A percentile compares a stretch with the other conserved stretches of the same genome.
phyloP scores from a whole-genome alignment of 2,888 invertebrate genomes.

The Baccha elongata region DNA sequence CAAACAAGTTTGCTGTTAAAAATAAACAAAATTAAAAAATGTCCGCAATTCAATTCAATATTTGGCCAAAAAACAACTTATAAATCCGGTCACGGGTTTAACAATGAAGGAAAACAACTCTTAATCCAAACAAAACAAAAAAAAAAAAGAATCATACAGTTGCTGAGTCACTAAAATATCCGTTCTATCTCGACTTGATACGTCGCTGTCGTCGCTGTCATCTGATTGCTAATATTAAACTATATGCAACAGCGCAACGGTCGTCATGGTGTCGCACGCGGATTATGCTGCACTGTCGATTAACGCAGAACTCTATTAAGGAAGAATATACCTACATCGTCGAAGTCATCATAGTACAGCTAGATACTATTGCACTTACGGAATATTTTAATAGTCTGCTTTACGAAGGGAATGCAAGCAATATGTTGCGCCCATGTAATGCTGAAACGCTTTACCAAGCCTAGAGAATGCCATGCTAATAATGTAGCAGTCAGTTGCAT shows the following conservation, averaged over 20 bases:
- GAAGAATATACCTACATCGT: slow-evolving; percentile 4
- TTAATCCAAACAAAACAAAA: slow-evolving; percentile 15
- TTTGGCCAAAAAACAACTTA: slow-evolving; percentile 19
- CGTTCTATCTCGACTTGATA: neutral
- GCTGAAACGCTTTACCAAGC: slow-evolving; percentile 7
- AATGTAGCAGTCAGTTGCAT: slow-evolving; percentile 20
- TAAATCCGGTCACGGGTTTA: slow-evolving; percentile 53
- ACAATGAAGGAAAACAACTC: slow-evolving; percentile 67
- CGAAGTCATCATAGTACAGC: slow-evolving; percentile 15
- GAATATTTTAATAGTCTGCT: slow-evolving; percentile 16
- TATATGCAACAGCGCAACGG: neutral
- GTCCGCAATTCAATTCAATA: slow-evolving; percentile 30
- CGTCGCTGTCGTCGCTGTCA: neutral
- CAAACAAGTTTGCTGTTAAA: slow-evolving; percentile 23
- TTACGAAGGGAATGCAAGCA: slow-evolving; percentile 49
- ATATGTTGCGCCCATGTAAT: slow-evolving; percentile 22
- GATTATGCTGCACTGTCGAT: slow-evolving; percentile 48
- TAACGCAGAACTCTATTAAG: slow-evolving; percentile 35
- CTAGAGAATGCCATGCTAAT: slow-evolving; percentile 17
- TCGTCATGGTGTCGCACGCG: slow-evolving; percentile 32
- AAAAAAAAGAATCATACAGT: slow-evolving; percentile 11
- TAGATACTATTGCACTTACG: slow-evolving; percentile 11
- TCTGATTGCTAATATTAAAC: neutral
- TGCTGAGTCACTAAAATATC: slow-evolving; percentile 59
- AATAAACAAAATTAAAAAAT: slow-evolving; percentile 25